phyloP scores from a whole-genome alignment of 2,113 vertebrate genomes.

The Turdus rufiventris region DNA sequence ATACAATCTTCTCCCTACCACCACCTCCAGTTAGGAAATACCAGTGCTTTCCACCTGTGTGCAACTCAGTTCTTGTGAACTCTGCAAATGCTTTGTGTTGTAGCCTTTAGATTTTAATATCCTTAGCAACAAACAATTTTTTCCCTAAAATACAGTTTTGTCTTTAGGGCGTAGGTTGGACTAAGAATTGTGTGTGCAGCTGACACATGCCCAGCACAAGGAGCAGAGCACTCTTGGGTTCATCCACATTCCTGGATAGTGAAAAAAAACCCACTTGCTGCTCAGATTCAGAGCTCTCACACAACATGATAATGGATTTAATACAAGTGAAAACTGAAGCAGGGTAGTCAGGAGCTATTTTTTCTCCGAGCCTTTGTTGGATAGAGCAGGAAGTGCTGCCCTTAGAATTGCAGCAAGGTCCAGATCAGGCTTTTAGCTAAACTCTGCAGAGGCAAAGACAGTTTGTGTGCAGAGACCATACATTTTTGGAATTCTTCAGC shows the following conservation, averaged over 20 bases:
- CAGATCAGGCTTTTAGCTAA: neutral
- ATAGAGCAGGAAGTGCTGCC: neutral
- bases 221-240: neutral
- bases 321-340: neutral
- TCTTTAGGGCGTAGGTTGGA: rapidly evolving
- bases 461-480: neutral
- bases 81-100: neutral
- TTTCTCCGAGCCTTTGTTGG: neutral
- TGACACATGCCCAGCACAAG: neutral
- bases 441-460: neutral
- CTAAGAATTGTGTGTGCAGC: neutral
- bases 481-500: neutral
- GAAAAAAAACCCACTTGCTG: neutral
- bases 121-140: neutral
- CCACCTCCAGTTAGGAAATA: neutral
- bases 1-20: neutral
- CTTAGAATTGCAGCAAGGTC: neutral
- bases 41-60: neutral
- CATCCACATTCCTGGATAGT: neutral
- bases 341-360: neutral
- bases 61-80: neutral
- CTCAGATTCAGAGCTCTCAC: neutral
- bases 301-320: neutral
- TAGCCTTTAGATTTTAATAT: neutral
- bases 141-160: neutral